Base-by-base conservation (phyloP, 2,888 invertebrate species). In the Cordilura impudica region DNA sequence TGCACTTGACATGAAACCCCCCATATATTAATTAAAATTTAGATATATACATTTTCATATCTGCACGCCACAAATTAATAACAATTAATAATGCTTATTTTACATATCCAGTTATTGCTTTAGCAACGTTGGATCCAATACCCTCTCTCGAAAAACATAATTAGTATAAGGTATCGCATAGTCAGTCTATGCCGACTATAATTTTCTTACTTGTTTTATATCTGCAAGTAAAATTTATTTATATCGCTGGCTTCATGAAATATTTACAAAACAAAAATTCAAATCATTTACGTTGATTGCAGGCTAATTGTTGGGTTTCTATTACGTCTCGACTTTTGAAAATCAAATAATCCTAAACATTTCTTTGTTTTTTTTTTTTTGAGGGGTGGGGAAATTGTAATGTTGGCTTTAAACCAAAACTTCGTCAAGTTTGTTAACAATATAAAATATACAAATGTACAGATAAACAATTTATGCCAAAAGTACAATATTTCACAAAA, bases 291-390 rank as follows among this genome's bases (percentile, higher is more conserved):
- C 61, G 71, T 63, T 79, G 79, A 79, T 71, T 75, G 74, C 75
- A 75, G 29, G 71, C 75, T 79, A 79, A 79, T 79, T 79, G 79
- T 39, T 71, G 75, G 79, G 79, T 79, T 79, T 79, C 79, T 47
- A 79, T 79, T 79, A 72, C 79, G 79, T 72, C 71, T 79, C 66
- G 75, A 75, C 61, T 75, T 75, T 75, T 61, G 39, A 79, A 71
- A 79, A 79, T 71, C 71, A 79, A 79, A 79, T 53, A 79, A 74
- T 71, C n/a, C 31, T 54, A 60, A 61, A 56, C 61, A 63, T 66
- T 29, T 26, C 21, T 26, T 73, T 18, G 29, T 18, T 60, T 26
- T 58, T 1, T 16, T n/a, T n/a, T n/a, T n/a, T 45, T 14, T 35
- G 18, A 23, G 51, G 4, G 39, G 23, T n/a, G 26, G 23, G 2